These are phyloP conservation scores for Enhydra lutris DNA, from an alignment of 2,113 vertebrate genomes.

Conservation along the genomic window DNA sequence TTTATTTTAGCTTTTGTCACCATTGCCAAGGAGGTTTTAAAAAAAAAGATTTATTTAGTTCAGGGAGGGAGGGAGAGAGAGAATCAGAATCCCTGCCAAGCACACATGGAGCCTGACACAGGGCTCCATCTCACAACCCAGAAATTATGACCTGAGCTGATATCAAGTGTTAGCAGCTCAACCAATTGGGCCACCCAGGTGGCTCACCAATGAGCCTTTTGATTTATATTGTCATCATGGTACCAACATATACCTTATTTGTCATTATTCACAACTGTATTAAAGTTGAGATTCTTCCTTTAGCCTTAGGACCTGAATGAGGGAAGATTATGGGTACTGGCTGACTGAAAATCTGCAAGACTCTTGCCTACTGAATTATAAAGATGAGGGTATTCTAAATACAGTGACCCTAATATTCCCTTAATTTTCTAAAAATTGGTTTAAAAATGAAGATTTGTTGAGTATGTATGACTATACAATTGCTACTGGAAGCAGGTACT, in stretches of 20 bases:
- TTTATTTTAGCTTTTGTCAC: neutral
- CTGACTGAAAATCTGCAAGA: neutral
- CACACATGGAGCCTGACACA: neutral
- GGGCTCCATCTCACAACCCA: neutral
- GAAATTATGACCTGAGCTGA: neutral
- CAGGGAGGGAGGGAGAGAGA: neutral
- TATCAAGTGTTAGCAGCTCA: neutral
- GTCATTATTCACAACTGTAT: neutral
- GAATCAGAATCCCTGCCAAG: neutral
- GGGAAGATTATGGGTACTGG: neutral
- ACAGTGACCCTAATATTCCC: neutral
- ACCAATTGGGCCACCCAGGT: neutral
- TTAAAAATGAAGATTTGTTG: neutral
- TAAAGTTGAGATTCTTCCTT: neutral
- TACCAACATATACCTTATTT: neutral
- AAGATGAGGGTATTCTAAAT: neutral
- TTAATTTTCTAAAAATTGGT: conserved; percentile 18
- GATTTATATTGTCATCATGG: neutral
- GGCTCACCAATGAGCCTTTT: neutral
- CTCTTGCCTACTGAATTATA: neutral
- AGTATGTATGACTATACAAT: neutral
- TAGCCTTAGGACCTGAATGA: neutral
- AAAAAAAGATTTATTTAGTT: neutral
- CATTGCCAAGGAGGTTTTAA: neutral
- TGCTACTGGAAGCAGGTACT: neutral